These are phyloP conservation scores for Equus przewalskii DNA, from an alignment of 2,113 vertebrate genomes.

Conservation along the genomic window DNA sequence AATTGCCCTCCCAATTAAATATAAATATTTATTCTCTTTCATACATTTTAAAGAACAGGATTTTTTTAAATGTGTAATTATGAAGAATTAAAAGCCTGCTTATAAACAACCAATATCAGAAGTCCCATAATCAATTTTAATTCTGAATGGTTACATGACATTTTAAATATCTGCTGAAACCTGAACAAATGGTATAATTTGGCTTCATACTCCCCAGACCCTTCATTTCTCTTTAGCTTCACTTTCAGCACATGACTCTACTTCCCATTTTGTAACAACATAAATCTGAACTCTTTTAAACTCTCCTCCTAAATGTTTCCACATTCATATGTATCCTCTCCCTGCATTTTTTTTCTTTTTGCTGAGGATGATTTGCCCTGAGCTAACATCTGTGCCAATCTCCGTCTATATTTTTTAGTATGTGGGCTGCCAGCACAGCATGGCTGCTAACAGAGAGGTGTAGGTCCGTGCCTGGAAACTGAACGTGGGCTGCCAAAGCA, in stretches of 20 bases:
- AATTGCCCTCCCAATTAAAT: slow-evolving; percentile 41
- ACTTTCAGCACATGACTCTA: slow-evolving; percentile 14
- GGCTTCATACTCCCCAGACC: not conserved
- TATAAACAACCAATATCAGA: slow-evolving; percentile 57
- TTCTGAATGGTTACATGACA: not conserved
- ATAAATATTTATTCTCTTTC: slow-evolving; percentile 41
- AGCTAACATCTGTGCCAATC: too few relatives aligned
- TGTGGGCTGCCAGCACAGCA: too few relatives aligned
- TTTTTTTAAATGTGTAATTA: not conserved
- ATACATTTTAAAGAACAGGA: slow-evolving; percentile 37
- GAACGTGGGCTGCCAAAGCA: too few relatives aligned
- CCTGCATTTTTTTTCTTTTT: not conserved
- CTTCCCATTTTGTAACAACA: not conserved
- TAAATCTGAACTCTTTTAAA: not conserved
- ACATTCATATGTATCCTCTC: not conserved
- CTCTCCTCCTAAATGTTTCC: not conserved
- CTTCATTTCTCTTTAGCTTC: not conserved
- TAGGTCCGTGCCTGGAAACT: too few relatives aligned
- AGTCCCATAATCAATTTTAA: slow-evolving; percentile 6
- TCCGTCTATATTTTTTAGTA: too few relatives aligned
- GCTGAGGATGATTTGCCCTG: too few relatives aligned
- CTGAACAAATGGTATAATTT: not conserved
- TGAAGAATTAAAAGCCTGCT: not conserved
- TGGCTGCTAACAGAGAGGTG: too few relatives aligned
- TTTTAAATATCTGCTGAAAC: slow-evolving; percentile 31